phyloP scores from a whole-genome alignment of 2,797 vertebrate genomes.

The Buceros bicornis region DNA sequence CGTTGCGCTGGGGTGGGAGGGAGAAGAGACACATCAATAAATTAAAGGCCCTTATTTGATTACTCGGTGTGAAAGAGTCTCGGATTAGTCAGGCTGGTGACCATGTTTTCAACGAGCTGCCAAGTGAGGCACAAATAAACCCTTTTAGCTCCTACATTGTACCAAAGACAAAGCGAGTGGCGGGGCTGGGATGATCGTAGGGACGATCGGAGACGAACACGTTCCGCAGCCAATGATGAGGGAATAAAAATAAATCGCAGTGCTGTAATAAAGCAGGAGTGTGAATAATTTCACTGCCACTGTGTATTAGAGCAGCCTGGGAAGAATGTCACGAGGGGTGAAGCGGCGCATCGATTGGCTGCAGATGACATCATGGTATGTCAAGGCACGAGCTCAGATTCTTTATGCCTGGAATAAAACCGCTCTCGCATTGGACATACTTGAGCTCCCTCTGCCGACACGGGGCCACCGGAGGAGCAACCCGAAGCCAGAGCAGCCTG shows the following conservation, averaged over 20 bases:
- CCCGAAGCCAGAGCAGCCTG: background rate
- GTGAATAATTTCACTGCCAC: slow-evolving; percentile 71
- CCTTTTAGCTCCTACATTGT: background rate
- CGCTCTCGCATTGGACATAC: background rate
- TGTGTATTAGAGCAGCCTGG: slow-evolving; percentile 60
- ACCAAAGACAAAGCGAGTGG: background rate
- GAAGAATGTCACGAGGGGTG: slow-evolving; percentile 58
- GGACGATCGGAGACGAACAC: background rate
- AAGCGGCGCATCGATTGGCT: slow-evolving; percentile 83
- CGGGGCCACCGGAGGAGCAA: fast-evolving
- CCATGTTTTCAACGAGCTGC: background rate
- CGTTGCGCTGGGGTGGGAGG: background rate
- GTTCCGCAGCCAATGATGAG: background rate
- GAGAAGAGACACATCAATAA: background rate
- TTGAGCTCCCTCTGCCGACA: slow-evolving; percentile 81
- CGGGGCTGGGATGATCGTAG: background rate
- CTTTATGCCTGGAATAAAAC: slow-evolving; percentile 13
- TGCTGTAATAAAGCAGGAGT: slow-evolving; percentile 31
- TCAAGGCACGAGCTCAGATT: slow-evolving; percentile 36
- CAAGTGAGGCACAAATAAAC: slow-evolving; percentile 19
- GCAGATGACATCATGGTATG: slow-evolving; percentile 90
- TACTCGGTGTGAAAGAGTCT: slow-evolving; percentile 2
- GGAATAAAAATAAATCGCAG: background rate
- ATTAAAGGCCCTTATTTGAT: slow-evolving; percentile 8
- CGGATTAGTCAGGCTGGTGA: slow-evolving; percentile 17